Evolutionary conservation across 2,888 invertebrate species (phyloP), one percentile per base, ranked within the genome.

Genomic region (Acronicta leporina): DNA sequence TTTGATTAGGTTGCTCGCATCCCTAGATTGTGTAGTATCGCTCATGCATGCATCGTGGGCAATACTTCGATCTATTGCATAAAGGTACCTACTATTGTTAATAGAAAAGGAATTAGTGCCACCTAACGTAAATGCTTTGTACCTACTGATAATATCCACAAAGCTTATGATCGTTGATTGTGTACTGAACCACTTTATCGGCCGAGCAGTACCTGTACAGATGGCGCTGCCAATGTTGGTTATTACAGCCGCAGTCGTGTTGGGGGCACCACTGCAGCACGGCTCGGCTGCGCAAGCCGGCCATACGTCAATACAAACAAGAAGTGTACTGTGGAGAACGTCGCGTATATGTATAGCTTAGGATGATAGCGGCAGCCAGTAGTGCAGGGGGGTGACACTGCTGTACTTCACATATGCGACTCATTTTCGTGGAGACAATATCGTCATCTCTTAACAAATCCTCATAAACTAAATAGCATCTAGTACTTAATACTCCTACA

Each of bases 231-330:
- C 15, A 11, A 20, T 7, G 33, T 45, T 49, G 35, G 1, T 15
- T 40, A 48, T 73, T 70, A 71, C 79, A 68, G 61, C 42, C 45
- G 38, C 42, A 45, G 58, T 40, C 16, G 62, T 77, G 63, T 70
- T 61, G 62, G 81, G 75, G 70, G 88, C 88, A 85, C 83, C 79
- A 75, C 68, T 50, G 61, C 58, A 65, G 60, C 75, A 30, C 43
- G 50, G 60, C 20, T 60, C 58, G 77, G 25, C 75, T 86, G 91
- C 92, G 91, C 92, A 90, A 84, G 87, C 82, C 77, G 80, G 74
- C 76, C 79, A 80, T 85, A 91, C 92, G 92, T 94, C 93, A 92
- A 94, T 94, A 92, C 91, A 91, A 94, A 92, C 88, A 90, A 88
- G 87, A 86, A 84, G 80, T 84, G 77, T 81, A 87, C 83, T 84